Conservation (phyloP, 2,797 vertebrate genomes). For the Calcarius lapponicus region DNA sequence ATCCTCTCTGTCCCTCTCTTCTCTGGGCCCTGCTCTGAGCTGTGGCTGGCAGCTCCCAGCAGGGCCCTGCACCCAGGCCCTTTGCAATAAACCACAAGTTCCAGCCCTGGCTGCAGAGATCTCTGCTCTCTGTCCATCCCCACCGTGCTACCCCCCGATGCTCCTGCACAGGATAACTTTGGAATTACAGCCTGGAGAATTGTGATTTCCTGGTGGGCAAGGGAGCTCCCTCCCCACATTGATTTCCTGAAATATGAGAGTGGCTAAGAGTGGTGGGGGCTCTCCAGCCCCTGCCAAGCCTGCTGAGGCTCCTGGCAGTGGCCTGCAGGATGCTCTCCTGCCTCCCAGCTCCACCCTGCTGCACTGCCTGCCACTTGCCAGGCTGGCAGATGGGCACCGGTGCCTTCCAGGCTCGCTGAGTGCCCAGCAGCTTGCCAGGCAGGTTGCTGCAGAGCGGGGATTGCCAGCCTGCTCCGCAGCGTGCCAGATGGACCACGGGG, state of each 20-base stretch:
- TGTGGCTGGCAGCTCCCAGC: too few relatives aligned
- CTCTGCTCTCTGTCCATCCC: too few relatives aligned
- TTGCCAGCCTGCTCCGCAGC: neutral
- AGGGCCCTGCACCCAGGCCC: too few relatives aligned
- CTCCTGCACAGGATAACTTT: neutral
- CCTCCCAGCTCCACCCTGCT: neutral
- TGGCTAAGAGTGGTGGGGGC: neutral
- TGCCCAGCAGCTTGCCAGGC: slow-evolving; percentile 45
- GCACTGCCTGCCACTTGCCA: neutral
- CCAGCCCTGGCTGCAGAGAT: too few relatives aligned
- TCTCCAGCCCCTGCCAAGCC: neutral
- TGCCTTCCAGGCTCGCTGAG: slow-evolving; percentile 3
- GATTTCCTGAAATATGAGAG: neutral
- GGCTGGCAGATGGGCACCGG: slow-evolving; percentile 29
- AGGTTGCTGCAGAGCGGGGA: neutral
- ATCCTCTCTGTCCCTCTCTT: too few relatives aligned
- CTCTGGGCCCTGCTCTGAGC: too few relatives aligned
- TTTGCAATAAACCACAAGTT: too few relatives aligned
- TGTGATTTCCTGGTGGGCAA: neutral
- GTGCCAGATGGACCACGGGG: slow-evolving; percentile 1
- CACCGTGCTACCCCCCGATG: too few relatives aligned
- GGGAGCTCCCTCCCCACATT: neutral
- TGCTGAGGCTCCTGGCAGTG: neutral
- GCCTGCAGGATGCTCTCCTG: neutral
- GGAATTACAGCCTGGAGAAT: neutral